Evolutionary conservation across 2,888 invertebrate genomes (phyloP).

Genomic region (Galeruca laticollis): DNA sequence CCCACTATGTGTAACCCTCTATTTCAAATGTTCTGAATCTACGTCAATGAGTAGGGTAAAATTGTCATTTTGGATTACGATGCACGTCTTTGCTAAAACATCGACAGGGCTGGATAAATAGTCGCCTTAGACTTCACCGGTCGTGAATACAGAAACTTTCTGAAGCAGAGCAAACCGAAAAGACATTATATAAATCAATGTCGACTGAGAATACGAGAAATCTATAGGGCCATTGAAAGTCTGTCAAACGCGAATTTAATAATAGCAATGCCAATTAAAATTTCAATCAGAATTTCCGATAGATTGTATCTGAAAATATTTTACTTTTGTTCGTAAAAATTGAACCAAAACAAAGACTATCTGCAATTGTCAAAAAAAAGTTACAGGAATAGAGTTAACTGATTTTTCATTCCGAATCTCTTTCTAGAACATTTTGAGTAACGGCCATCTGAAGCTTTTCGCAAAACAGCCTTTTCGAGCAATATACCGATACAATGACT

Average conservation of each 20-base stretch:
- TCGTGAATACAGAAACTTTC: slow-evolving; percentile 51
- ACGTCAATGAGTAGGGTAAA: slow-evolving; percentile 31
- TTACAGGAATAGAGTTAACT: no score
- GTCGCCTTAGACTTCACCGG: slow-evolving; percentile 50
- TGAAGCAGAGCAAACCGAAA: slow-evolving; percentile 46
- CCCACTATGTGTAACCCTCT: no score
- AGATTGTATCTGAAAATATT: neutral
- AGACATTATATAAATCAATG: slow-evolving; percentile 46
- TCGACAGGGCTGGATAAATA: slow-evolving; percentile 52
- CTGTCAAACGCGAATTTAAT: slow-evolving; percentile 29
- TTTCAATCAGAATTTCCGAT: neutral
- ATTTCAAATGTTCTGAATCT: neutral
- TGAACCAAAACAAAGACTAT: no score
- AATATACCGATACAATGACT: no score
- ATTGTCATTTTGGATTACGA: slow-evolving; percentile 41
- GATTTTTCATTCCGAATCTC: no score
- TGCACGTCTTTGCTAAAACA: slow-evolving; percentile 47
- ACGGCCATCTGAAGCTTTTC: no score
- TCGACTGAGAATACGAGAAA: slow-evolving; percentile 40
- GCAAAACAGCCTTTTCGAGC: no score
- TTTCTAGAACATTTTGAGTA: no score
- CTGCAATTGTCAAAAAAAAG: no score
- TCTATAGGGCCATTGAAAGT: slow-evolving; percentile 21
- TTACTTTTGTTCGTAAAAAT: neutral
- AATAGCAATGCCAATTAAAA: slow-evolving; percentile 17